Conservation (phyloP, 2,797 vertebrate genomes). For the Hyperoplus immaculatus region DNA sequence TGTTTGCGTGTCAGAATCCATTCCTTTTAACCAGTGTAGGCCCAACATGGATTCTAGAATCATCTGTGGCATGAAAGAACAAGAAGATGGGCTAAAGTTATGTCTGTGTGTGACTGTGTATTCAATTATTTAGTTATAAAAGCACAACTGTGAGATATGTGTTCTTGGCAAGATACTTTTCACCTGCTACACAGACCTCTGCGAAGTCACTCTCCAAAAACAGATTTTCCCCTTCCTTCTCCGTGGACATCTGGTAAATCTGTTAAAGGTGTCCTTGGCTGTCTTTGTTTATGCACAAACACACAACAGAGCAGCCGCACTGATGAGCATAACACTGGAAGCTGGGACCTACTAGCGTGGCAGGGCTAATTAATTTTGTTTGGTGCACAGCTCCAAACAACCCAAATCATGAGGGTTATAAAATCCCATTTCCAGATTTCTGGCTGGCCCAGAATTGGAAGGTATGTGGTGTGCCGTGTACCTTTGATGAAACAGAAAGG, state of each 20-base stretch:
- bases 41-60: slow-evolving; percentile 16
- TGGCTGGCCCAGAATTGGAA: slow-evolving; percentile 79
- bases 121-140: slow-evolving; percentile 62
- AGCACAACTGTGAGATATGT: slow-evolving; percentile 65
- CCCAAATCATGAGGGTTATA: slow-evolving; percentile 79
- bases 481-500: slow-evolving; percentile 80
- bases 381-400: slow-evolving; percentile 78
- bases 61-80: slow-evolving; percentile 26
- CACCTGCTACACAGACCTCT: slow-evolving; percentile 83
- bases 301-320: slow-evolving; percentile 78
- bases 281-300: slow-evolving; percentile 82
- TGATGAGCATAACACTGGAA: slow-evolving; percentile 74
- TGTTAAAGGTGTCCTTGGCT: slow-evolving; percentile 78
- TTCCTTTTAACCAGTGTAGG: slow-evolving; percentile 25
- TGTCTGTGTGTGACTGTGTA: slow-evolving; percentile 34
- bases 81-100: slow-evolving; percentile 24
- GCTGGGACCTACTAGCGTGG: slow-evolving; percentile 64
- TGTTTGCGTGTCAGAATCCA: slow-evolving; percentile 39
- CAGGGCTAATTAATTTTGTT: slow-evolving; percentile 76
- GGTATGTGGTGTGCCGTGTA: slow-evolving; percentile 78
- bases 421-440: slow-evolving; percentile 88
- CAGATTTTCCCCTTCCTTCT: slow-evolving; percentile 68
- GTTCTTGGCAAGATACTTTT: slow-evolving; percentile 71
- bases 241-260: slow-evolving; percentile 80
- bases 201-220: slow-evolving; percentile 71